Conservation (phyloP, 2,113 vertebrate species). For the Tyrannus savana region DNA sequence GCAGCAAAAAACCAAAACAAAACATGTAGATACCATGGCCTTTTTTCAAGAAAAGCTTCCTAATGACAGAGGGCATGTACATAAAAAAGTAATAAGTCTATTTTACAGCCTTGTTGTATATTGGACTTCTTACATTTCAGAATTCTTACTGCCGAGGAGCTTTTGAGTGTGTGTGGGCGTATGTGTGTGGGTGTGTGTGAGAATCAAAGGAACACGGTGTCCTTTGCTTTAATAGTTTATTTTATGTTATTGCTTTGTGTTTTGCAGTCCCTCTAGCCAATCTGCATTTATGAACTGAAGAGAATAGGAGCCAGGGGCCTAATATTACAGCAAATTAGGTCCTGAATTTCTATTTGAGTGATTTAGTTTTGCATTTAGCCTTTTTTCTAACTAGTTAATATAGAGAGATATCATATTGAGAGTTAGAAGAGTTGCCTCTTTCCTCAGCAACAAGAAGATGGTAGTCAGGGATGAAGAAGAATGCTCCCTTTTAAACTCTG, state of each 20-base stretch:
- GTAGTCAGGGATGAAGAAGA: not conserved
- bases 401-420: conserved; percentile 19
- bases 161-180: not conserved
- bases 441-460: not conserved
- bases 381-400: conserved; percentile 61
- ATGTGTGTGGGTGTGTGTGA: not conserved
- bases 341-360: conserved; percentile 34
- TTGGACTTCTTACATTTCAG: conserved; percentile 16
- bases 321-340: conserved; percentile 49
- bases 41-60: conserved; percentile 34
- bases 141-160: conserved; percentile 10
- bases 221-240: conserved; percentile 62
- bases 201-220: conserved; percentile 57
- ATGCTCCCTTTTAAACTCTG: not conserved
- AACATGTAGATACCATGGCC: not conserved
- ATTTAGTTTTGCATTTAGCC: conserved; percentile 49
- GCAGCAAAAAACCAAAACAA: not conserved
- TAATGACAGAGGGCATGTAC: conserved; percentile 18
- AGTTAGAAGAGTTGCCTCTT: not conserved
- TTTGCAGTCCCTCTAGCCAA: conserved; percentile 61
- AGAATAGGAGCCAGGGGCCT: conserved; percentile 60
- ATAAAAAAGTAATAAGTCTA: conserved; percentile 51
- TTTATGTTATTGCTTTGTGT: conserved; percentile 51
- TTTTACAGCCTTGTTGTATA: conserved; percentile 49
- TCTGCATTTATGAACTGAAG: conserved; percentile 65